These are phyloP conservation scores for Apodemia hepburni DNA, from an alignment of 2,888 invertebrate species.

Conservation along the genomic window DNA sequence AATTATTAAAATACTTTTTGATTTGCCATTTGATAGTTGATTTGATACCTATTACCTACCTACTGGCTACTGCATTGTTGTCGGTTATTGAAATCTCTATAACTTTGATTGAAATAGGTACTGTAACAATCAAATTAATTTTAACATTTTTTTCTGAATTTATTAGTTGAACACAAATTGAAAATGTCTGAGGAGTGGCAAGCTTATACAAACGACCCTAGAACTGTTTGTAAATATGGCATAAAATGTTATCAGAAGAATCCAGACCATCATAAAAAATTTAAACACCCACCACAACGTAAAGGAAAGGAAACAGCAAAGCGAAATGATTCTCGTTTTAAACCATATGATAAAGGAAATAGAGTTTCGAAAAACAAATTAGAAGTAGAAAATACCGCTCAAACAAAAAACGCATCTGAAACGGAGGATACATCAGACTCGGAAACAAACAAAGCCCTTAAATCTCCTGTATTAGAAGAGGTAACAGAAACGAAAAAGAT, in stretches of 20 bases:
- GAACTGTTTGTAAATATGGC: constrained; percentile 88
- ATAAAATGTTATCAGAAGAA: constrained; percentile 91
- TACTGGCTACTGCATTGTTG: too few relatives aligned
- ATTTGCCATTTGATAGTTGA: too few relatives aligned
- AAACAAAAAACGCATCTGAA: not conserved
- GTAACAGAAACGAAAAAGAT: not conserved
- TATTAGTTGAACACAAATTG: too few relatives aligned
- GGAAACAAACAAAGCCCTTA: not conserved
- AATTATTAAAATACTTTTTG: too few relatives aligned
- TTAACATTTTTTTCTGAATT: too few relatives aligned
- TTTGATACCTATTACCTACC: too few relatives aligned
- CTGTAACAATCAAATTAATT: too few relatives aligned
- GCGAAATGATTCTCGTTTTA: constrained; percentile 38
- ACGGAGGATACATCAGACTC: not conserved
- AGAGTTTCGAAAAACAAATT: constrained; percentile 21
- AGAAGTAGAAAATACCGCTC: not conserved
- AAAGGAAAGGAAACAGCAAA: constrained; percentile 40
- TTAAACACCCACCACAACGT: constrained; percentile 84
- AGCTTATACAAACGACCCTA: constrained; percentile 55
- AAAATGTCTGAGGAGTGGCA: constrained; percentile 45
- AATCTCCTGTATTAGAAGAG: not conserved
- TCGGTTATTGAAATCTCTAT: too few relatives aligned
- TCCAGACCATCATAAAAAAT: constrained; percentile 85
- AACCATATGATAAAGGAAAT: constrained; percentile 40
- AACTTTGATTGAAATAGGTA: too few relatives aligned